Evolutionary conservation across 2,113 vertebrate genomes (phyloP), one percentile per base, ranked within the genome.

Genomic region (Aptenodytes forsteri): DNA sequence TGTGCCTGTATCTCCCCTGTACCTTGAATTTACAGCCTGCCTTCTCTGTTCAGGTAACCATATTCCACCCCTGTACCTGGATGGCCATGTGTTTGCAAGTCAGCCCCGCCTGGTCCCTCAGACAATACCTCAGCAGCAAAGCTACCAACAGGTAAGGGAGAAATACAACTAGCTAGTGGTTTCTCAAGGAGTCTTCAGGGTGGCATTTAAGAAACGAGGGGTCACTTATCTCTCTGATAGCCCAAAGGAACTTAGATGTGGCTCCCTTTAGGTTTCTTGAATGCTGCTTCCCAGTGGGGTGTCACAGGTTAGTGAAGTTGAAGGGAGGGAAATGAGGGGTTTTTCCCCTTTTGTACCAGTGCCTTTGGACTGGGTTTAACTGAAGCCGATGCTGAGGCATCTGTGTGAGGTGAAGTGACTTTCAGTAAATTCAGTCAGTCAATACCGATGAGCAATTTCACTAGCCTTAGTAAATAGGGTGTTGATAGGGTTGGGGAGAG

Each of bases 111-210:
- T 99, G 72, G 99, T 99, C 54, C 99, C 99, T 59, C 99, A 99
- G 54, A 99, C 98, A 0, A 99, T 99, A 98, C 99, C 99, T 97
- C 99, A 99, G 98, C 99, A 99, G 97, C 99, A 99, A 97, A 99
- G 99, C 96, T 99, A 99, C 97, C 99, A 99, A 67, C 99, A 99
- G 99, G 99, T 99, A 97, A 93, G 73, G 36, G 61, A 94, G 50
- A 66, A 88, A 1, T 15, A 11, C 38, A 66, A 3, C 34, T 44
- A 55, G 27, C 21, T 62, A 0, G 8, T 42, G 42, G 27, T 32
- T 10, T 75, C 50, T 72, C 18, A 61, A 2, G 29, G 42, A 22
- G 29, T 47, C 40, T 73, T 86, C 38, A 55, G 26, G 27, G n/a
- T 87, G 34, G 5, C 29, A 27, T 16, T 83, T 46, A 59, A 56